Evolutionary conservation across 1,140 invertebrate species (phyloP).

Genomic region (Heliconius himera): DNA sequence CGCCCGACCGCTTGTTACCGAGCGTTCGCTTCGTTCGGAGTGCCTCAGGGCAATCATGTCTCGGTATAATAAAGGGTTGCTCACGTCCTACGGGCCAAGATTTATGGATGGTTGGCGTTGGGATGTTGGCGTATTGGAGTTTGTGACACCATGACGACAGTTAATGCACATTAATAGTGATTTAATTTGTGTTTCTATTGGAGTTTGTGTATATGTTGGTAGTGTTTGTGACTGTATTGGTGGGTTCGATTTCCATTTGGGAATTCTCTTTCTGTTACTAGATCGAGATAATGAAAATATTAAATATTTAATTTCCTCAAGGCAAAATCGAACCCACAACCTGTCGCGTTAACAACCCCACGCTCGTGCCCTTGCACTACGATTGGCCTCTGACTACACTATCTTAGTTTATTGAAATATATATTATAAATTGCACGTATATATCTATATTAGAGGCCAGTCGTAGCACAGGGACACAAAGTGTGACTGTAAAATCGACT

Average conservation of each 20-base stretch:
- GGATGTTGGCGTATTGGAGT: conserved; percentile 53
- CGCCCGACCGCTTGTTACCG: conserved; percentile 55
- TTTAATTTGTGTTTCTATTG: neutral
- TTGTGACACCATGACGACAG: conserved; percentile 56
- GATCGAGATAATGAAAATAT: too few species aligned
- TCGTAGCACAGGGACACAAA: too few species aligned
- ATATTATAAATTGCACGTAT: neutral
- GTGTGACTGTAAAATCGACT: too few species aligned
- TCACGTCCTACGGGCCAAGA: conserved; percentile 68
- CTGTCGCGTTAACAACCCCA: too few species aligned
- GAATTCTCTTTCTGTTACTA: too few species aligned
- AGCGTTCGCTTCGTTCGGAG: conserved; percentile 65
- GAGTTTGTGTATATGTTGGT: neutral
- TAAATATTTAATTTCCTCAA: too few species aligned
- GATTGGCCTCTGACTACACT: neutral
- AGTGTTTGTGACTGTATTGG: too few species aligned
- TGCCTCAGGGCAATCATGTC: conserved; percentile 75
- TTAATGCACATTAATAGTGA: neutral
- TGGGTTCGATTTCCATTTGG: too few species aligned
- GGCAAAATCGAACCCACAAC: too few species aligned
- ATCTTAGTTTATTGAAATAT: neutral
- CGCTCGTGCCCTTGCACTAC: too few species aligned
- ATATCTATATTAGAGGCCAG: neutral
- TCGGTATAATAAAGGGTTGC: conserved; percentile 75
- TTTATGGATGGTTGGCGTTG: conserved; percentile 65